Base-by-base conservation (phyloP, 2,113 vertebrate genomes). In the Casuarius casuarius region DNA sequence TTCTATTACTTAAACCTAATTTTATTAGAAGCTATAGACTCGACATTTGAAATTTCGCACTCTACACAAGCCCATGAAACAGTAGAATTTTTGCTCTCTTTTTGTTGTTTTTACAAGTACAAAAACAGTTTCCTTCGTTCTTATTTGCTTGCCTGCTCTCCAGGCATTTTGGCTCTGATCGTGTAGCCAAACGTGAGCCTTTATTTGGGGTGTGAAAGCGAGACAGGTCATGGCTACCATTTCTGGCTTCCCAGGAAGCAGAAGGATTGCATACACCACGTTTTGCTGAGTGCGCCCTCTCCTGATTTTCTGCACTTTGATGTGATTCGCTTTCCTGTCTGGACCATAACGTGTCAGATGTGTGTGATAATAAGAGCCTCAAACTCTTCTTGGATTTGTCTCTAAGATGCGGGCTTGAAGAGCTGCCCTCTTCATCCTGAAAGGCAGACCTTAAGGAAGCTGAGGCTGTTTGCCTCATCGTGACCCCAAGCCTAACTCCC, bases 401-500 rank as follows among this genome's bases (percentile, higher is more conserved):
- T 73, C 58, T 13, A 66, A 85, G 58, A 44, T 22, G 11, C 16
- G 31, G 35, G 40, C 90, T 31, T 35, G 58, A 74, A 87, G 18
- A 28, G 78, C 16, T 68, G 23, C 51, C 28, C 44, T 73, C 20
- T 65, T 89, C 63, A 22, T 31, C 21, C 5, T 23, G 48, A 65
- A 82, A 75, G 82, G 40, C 48, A 82, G 38, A 84, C 11, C 0
- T 0, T 44, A 81, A 71, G 52, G 51, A 93, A 79, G 33, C 76
- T 63, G n/a, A 87, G 21, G 12, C 13, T 1, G 1, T 81, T 81
- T 92, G 61, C 83, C 72, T 73, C 44, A 29, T 33, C 33, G 56
- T 23, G 54, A 84, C 86, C 66, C 59, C 54, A 72, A 78, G 62
- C 56, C 77, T 72, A 84, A 81, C 89, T 89, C 87, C 22, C n/a